Evolutionary conservation across 1,140 invertebrate species (phyloP).

Genomic region (Ips nitidus): DNA sequence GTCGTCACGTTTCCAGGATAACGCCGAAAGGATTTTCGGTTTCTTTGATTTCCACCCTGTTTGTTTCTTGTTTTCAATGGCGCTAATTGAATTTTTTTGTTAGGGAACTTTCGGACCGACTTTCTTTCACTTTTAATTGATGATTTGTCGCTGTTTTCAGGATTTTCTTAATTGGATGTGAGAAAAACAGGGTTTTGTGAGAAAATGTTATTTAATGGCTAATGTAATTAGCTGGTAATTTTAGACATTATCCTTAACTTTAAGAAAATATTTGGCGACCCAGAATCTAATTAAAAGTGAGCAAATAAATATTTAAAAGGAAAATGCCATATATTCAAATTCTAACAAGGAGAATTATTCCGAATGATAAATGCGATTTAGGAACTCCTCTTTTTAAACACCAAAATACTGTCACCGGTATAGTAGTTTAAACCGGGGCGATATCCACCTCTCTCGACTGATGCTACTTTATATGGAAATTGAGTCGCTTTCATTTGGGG

Average conservation of each 20-base stretch:
- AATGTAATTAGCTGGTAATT: neutral
- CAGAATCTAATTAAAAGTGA: too few relatives aligned
- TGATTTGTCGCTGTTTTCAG: slow-evolving; percentile 35
- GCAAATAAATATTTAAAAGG: too few relatives aligned
- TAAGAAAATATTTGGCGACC: too few relatives aligned
- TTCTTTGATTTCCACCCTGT: slow-evolving; percentile 38
- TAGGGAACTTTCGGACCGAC: slow-evolving; percentile 19
- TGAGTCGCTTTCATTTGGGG: slow-evolving; percentile 25
- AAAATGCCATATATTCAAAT: too few relatives aligned
- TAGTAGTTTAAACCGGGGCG: slow-evolving; percentile 6
- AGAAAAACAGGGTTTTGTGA: slow-evolving; percentile 21
- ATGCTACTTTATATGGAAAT: slow-evolving; percentile 35
- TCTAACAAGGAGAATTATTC: too few relatives aligned
- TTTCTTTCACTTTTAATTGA: slow-evolving; percentile 30
- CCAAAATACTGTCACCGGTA: slow-evolving; percentile 13
- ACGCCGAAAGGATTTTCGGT: slow-evolving; percentile 38
- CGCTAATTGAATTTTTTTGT: slow-evolving; percentile 38
- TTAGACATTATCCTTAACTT: too few relatives aligned
- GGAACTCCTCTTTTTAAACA: slow-evolving; percentile 10
- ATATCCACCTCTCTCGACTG: slow-evolving; percentile 11
- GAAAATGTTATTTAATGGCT: slow-evolving; percentile 8
- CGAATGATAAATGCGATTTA: slow-evolving; percentile 1
- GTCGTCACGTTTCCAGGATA: slow-evolving; percentile 35
- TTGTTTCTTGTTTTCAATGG: slow-evolving; percentile 37
- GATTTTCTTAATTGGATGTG: slow-evolving; percentile 21